Conservation (phyloP, 2,113 vertebrate species). For the Promerops cafer region DNA sequence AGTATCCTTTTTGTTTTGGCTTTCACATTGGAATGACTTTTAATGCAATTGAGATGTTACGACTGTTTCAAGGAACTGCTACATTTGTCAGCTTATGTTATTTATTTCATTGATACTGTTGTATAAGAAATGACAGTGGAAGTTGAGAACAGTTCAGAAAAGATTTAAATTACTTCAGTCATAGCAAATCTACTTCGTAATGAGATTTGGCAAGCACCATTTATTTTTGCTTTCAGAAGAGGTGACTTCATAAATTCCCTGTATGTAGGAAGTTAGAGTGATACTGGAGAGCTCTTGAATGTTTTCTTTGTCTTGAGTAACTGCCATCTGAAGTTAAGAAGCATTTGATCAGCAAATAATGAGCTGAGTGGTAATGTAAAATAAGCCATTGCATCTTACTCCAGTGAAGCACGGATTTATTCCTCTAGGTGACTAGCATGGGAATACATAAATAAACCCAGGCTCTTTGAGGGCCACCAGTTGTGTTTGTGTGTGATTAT, state of each 20-base stretch:
- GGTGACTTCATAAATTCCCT: not conserved
- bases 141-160: not conserved
- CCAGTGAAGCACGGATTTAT: not conserved
- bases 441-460: not conserved
- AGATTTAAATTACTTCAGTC: constrained; percentile 15
- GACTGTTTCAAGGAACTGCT: not conserved
- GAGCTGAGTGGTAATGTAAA: not conserved
- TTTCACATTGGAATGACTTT: not conserved
- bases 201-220: constrained; percentile 11
- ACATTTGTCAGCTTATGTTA: not conserved
- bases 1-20: constrained; percentile 86
- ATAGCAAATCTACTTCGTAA: not conserved
- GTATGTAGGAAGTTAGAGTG: not conserved
- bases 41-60: not conserved
- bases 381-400: not conserved
- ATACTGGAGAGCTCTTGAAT: not conserved
- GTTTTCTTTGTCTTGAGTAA: not conserved
- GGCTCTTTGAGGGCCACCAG: not conserved
- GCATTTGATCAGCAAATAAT: not conserved
- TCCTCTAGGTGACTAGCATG: not conserved
- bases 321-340: not conserved
- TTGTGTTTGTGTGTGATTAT: not conserved
- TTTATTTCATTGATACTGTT: not conserved
- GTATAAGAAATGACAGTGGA: not conserved
- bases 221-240: constrained; percentile 23